These are phyloP conservation scores for Dasypolia templi DNA, from an alignment of 2,888 invertebrate genomes.

Conservation along the genomic window DNA sequence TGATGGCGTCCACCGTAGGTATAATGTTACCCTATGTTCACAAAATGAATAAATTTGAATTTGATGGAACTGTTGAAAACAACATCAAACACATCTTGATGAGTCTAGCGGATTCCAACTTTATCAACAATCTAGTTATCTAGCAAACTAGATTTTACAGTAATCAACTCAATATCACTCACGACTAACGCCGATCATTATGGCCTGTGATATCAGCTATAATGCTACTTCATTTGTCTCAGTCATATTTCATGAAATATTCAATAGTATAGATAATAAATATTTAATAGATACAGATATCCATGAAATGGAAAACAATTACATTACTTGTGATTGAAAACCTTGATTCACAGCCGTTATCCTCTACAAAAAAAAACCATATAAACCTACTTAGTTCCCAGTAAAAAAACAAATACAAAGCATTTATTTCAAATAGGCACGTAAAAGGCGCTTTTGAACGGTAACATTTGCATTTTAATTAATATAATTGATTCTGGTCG, in stretches of 20 bases:
- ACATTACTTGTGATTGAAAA: neutral
- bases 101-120: neutral
- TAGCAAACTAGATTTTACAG: conserved; percentile 10
- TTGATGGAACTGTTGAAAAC: neutral
- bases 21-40: no score
- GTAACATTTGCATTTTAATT: no score
- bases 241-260: neutral
- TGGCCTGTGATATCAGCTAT: neutral
- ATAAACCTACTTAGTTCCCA: no score
- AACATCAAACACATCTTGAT: neutral
- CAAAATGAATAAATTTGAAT: no score
- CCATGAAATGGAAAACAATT: neutral
- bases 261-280: neutral
- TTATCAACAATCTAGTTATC: conserved; percentile 10
- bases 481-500: no score
- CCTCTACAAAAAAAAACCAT: neutral
- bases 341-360: neutral
- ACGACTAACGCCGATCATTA: neutral
- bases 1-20: no score
- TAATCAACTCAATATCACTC: conserved; percentile 17
- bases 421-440: no score
- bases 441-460: no score
- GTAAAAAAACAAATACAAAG: no score
- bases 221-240: neutral
- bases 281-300: conserved; percentile 1